phyloP scores from a whole-genome alignment of 2,113 vertebrate species.

The Merops nubicus region DNA sequence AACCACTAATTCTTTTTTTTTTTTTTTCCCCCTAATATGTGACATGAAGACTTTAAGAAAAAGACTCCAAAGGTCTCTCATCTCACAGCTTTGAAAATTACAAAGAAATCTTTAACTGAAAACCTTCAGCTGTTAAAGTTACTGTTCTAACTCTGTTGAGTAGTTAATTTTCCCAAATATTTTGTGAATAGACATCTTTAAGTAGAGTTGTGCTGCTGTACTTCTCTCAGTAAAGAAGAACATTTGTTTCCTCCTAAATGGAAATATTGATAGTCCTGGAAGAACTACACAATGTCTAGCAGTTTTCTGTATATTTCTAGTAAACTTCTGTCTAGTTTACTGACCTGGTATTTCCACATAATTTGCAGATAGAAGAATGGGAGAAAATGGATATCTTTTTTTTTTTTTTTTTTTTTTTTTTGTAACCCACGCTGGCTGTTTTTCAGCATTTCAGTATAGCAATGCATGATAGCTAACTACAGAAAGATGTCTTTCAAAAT shows the following conservation, averaged over 20 bases:
- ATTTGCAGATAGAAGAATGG: background rate
- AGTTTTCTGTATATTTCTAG: background rate
- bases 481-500: background rate
- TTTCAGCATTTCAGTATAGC: background rate
- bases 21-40: rapidly evolving
- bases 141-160: background rate
- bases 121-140: background rate
- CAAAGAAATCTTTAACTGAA: background rate
- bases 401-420: background rate
- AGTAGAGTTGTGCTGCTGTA: background rate
- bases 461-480: background rate
- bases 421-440: background rate
- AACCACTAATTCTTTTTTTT: background rate
- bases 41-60: background rate
- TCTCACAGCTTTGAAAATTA: background rate
- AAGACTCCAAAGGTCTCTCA: background rate
- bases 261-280: background rate
- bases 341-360: background rate
- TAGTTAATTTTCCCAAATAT: background rate
- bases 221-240: background rate
- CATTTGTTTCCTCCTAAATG: background rate
- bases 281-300: background rate
- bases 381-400: background rate
- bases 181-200: background rate
- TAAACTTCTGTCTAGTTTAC: background rate